Percentiles rank a stretch among this genome's conserved stretches.
Evolutionary conservation across 2,797 vertebrate species (phyloP).

Genomic region (Hybognathus amarus): DNA sequence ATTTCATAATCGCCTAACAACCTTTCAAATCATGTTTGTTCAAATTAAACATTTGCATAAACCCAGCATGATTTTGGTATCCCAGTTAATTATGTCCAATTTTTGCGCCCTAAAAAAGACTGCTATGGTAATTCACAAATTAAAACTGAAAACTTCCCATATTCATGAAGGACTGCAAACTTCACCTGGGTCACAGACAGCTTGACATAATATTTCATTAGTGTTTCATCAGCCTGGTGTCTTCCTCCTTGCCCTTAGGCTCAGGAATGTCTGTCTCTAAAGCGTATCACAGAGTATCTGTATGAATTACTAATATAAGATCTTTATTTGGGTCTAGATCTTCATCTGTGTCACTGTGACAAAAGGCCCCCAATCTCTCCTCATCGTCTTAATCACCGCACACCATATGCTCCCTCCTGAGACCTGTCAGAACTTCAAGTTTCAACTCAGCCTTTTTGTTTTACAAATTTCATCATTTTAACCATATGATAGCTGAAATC

Average conservation of each 20-base stretch:
- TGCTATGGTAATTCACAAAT: neutral
- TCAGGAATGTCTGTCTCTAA: conserved; percentile 36
- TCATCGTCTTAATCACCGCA: conserved; percentile 28
- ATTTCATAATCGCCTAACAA: neutral
- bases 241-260: conserved; percentile 34
- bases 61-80: neutral
- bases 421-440: conserved; percentile 16
- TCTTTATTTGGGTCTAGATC: conserved; percentile 44
- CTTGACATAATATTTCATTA: conserved; percentile 45
- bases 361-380: conserved; percentile 36
- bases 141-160: conserved; percentile 9
- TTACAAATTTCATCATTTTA: neutral
- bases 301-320: conserved; percentile 51
- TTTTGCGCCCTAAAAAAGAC: neutral
- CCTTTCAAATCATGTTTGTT: neutral
- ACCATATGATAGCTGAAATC: neutral
- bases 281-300: conserved; percentile 42
- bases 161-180: conserved; percentile 19
- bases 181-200: conserved; percentile 26
- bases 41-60: neutral
- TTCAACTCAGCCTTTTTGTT: neutral
- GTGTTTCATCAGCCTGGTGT: conserved; percentile 52
- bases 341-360: conserved; percentile 43
- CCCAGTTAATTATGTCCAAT: neutral
- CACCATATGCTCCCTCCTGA: conserved; percentile 43